Evolutionary conservation across 2,113 vertebrate species (phyloP).

Genomic region (Elachura formosa): DNA sequence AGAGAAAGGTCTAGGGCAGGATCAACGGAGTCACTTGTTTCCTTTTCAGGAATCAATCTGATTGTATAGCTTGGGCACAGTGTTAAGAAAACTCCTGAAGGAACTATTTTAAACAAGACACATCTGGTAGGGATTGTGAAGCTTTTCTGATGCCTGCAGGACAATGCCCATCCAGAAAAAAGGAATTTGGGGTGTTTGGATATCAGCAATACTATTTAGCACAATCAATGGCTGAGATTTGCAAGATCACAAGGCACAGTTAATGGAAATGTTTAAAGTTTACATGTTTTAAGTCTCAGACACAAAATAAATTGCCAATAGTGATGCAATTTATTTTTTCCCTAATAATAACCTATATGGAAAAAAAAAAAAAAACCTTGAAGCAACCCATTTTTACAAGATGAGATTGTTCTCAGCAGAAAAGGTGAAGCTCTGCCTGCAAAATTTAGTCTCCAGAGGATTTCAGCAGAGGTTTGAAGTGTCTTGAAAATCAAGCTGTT

Average conservation of each 20-base stretch:
- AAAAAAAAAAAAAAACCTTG: neutral
- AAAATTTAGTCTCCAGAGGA: neutral
- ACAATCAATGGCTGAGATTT: neutral
- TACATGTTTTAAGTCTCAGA: neutral
- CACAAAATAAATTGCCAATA: no score
- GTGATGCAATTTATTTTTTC: no score
- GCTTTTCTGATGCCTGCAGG: neutral
- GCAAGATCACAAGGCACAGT: neutral
- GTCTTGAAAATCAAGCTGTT: neutral
- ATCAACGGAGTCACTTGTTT: neutral
- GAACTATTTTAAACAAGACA: neutral
- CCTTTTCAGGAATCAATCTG: neutral
- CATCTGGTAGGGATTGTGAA: neutral
- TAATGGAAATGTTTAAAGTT: neutral
- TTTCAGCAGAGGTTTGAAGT: neutral
- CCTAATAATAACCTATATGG: neutral
- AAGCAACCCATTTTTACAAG: neutral
- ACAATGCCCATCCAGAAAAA: fast-evolving
- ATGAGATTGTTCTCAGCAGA: neutral
- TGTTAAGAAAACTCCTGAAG: neutral
- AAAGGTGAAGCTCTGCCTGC: neutral
- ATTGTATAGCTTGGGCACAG: neutral
- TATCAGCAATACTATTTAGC: fast-evolving
- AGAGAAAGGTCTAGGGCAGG: neutral
- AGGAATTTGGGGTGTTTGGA: neutral